Evolutionary conservation across 2,888 invertebrate species (phyloP), one percentile per base, ranked within the genome.

Genomic region (Drosophila hamatofila): DNA sequence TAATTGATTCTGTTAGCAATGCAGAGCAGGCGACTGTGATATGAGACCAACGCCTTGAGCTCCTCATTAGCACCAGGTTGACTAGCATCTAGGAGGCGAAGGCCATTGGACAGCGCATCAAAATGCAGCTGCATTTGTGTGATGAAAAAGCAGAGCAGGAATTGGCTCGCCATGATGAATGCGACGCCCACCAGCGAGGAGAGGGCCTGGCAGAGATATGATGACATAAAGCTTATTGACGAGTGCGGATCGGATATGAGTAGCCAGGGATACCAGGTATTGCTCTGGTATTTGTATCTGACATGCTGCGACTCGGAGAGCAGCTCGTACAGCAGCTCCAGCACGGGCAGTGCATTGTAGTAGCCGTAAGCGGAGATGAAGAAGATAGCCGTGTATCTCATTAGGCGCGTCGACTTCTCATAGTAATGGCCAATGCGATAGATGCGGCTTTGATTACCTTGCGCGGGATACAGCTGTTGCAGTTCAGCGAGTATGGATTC

Each of bases 211-310:
- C 81, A 88, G 0, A 76, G 5, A 27, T 90, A 91, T 3, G 75
- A 74, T n/a, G 58, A 48, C 1, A 54, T 9, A 63, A 80, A 91
- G 48, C 72, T 65, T 0, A 59, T 2, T 7, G 56, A 16, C 0
- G 90, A 80, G 1, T 63, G 48, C 3, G 75, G 72, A 5, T 67
- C 63, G 16, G 63, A 42, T 14, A 65, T 9, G 30, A 76, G 67
- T 8, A 78, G 80, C 91, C 92, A 92, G 1, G 92, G 92, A 76
- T 91, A 92, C 92, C 92, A 92, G 16, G 91, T 91, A 52, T 87
- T 85, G 46, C 91, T 90, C 66, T 92, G 91, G 27, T 74, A 81
- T 30, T 79, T 86, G 61, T 78, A 90, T 14, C 52, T 68, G 7
- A 89, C 58, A 0, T 73, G 48, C 9, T 65, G 14, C 1, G 72